These are phyloP conservation scores for Excalfactoria chinensis DNA, from an alignment of 2,113 vertebrate species.

Conservation along the genomic window DNA sequence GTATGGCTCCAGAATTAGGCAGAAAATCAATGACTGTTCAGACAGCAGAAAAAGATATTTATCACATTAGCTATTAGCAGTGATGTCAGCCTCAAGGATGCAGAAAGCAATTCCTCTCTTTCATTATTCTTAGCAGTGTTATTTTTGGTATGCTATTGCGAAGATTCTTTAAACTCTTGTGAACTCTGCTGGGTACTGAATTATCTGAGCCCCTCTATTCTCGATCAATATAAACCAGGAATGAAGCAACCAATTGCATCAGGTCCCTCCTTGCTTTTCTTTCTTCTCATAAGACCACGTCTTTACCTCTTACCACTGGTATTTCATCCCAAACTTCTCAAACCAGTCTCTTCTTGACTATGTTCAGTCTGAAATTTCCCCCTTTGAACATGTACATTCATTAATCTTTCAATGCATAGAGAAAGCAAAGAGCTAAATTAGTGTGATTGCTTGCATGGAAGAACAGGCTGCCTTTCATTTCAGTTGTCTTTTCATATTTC, in stretches of 20 bases:
- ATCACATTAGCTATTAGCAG: fast-evolving
- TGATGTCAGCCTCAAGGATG: background rate
- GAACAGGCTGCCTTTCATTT: background rate
- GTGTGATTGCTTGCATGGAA: background rate
- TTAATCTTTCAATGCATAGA: too few relatives aligned
- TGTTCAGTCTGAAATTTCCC: background rate
- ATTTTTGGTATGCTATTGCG: background rate
- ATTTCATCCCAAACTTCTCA: background rate
- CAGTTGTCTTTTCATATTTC: background rate
- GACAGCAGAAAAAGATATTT: background rate
- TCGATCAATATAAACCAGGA: slow-evolving; percentile 2
- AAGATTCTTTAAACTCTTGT: background rate
- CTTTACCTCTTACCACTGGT: background rate
- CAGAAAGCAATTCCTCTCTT: background rate
- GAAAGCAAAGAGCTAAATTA: background rate
- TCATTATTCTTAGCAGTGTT: background rate
- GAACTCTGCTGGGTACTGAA: background rate
- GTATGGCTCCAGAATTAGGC: background rate
- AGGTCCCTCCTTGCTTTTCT: background rate
- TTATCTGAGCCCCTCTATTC: background rate
- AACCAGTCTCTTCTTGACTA: background rate
- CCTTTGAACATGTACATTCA: background rate
- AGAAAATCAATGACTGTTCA: background rate
- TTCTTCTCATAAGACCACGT: background rate
- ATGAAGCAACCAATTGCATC: background rate